Evolutionary conservation across 2,113 vertebrate genomes (phyloP).

Genomic region (Pleuronectes platessa): DNA sequence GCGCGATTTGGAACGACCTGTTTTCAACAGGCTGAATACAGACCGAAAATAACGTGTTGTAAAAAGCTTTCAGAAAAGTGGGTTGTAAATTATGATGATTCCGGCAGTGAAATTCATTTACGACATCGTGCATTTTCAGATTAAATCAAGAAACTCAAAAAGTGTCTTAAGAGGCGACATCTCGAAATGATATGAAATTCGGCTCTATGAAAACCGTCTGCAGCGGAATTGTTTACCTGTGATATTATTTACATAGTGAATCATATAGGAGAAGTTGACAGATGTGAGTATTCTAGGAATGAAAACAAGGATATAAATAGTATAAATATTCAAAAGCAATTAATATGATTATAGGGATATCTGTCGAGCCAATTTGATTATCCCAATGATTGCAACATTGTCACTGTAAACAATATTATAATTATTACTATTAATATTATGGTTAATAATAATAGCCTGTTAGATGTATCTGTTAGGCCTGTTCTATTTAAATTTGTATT

Average conservation of each 20-base stretch:
- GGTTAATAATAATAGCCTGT: no score
- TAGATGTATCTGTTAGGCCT: no score
- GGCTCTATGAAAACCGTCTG: neutral
- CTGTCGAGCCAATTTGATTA: neutral
- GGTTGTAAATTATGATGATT: constrained; percentile 12
- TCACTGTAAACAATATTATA: no score
- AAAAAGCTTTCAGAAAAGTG: neutral
- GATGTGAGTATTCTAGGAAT: neutral
- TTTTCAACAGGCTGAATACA: no score
- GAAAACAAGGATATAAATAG: neutral
- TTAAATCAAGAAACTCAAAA: neutral
- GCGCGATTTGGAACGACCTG: no score
- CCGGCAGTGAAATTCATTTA: constrained; percentile 9
- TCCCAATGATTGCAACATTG: neutral
- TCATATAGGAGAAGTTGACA: neutral
- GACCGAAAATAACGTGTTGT: no score
- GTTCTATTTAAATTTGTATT: no score
- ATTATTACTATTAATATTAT: no score
- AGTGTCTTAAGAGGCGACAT: neutral
- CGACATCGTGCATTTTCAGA: neutral
- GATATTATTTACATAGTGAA: neutral
- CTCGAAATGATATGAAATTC: neutral
- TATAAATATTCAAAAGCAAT: neutral
- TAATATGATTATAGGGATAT: no score
- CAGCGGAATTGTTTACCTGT: neutral